Base-by-base conservation (phyloP, 2,797 vertebrate species). In the Scomberomorus guttatus region DNA sequence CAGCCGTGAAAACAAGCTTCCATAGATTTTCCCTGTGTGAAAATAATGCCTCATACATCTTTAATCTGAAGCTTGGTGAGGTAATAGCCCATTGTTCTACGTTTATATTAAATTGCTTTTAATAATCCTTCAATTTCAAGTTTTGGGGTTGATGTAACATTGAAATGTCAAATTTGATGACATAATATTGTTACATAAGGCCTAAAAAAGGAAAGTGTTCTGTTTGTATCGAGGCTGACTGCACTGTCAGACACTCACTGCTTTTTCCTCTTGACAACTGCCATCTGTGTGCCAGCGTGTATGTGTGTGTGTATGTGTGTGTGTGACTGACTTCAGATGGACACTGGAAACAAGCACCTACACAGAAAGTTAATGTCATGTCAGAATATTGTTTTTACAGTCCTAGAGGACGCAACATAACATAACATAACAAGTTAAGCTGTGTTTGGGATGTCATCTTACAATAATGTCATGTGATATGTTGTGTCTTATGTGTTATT, bases 131-230 rank as follows among this genome's bases (percentile, higher is more conserved):
- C 66, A 68, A 60, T 74, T 75, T 63, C 44, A 37, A 55, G n/a
- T 65, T 72, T 64, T 58, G 29, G 46, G 63, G 58, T 75, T 71
- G 62, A 65, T 83, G 64, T 66, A 58, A 77, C 48, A 56, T 42
- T 25, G 22, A 77, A 83, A 87, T 87, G 83, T 78, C 79, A 73
- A 58, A 80, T 70, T 44, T 29, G 44, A 74, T 69, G 75, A 87
- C 70, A 75, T 83, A 77, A 85, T 83, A 72, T 75, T 66, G 72
- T 89, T 83, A 78, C 61, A 63, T 80, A 80, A 83, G 62, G 13
- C 48, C 77, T 77, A 75, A 81, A 75, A 86, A 75, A 61, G 59
- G 76, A 80, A 74, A 75, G 52, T 6, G 62, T 59, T 76, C 15
- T 58, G 70, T 75, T 79, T 59, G 68, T 67, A 68, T 70, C 0